These are phyloP conservation scores for Lepetodrilus schrolli DNA, from an alignment of 2,888 invertebrate species.

Conservation along the genomic window DNA sequence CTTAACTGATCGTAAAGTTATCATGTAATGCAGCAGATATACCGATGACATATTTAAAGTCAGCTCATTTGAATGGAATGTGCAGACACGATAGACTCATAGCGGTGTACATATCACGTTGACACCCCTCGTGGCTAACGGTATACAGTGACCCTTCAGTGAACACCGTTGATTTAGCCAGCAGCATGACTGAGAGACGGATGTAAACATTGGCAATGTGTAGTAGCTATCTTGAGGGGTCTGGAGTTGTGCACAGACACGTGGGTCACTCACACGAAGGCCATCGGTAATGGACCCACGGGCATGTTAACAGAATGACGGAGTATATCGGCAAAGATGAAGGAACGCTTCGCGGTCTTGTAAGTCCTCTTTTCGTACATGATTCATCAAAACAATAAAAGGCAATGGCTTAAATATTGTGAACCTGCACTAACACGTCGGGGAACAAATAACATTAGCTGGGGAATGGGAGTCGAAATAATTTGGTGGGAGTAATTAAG, in stretches of 20 bases:
- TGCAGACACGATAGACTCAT: no score
- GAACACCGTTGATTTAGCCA: neutral
- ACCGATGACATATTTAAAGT: neutral
- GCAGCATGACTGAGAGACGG: neutral
- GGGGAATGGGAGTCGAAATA: no score
- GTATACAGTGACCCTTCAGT: no score
- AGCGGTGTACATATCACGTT: neutral
- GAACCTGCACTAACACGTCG: conserved; percentile 1
- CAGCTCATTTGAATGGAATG: neutral
- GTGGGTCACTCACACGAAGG: neutral
- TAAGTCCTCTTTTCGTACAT: neutral
- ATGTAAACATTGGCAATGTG: conserved; percentile 13
- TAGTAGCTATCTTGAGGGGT: neutral
- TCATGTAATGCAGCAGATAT: neutral
- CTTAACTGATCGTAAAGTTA: neutral
- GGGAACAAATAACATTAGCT: no score
- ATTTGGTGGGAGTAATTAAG: no score
- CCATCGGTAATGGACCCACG: neutral
- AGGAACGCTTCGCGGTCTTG: neutral
- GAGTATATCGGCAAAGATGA: neutral
- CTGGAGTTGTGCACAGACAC: neutral
- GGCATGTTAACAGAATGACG: neutral
- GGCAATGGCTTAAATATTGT: neutral
- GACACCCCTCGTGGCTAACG: neutral
- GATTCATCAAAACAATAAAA: neutral